Percentiles rank a stretch among this genome's conserved stretches.
These are phyloP conservation scores for Acleris cristana DNA, from an alignment of 2,888 invertebrate species.

Conservation along the genomic window DNA sequence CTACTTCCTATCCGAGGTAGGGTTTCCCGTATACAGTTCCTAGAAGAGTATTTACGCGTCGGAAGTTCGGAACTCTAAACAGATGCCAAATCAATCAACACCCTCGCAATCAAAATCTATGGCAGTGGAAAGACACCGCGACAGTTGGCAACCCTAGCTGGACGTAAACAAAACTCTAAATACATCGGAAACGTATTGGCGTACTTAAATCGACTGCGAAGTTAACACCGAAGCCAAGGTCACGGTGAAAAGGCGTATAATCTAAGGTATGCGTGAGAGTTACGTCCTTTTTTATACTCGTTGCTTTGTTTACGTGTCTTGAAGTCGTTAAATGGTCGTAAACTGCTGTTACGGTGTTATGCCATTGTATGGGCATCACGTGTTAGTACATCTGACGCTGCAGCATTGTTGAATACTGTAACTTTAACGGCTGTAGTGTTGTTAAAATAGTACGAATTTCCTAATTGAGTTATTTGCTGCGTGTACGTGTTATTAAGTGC, in stretches of 20 bases:
- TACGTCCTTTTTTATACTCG: not conserved
- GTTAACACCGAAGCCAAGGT: slow-evolving; percentile 5
- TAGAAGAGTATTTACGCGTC: too few relatives aligned
- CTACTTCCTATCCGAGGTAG: too few relatives aligned
- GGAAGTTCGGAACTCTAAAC: too few relatives aligned
- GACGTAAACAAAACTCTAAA: slow-evolving; percentile 8
- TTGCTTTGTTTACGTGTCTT: slow-evolving; percentile 13
- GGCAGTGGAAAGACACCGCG: not conserved
- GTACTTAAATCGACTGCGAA: slow-evolving; percentile 10
- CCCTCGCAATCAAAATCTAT: not conserved
- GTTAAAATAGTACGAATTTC: too few relatives aligned
- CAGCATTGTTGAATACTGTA: not conserved
- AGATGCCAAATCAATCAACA: not conserved
- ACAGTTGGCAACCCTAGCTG: not conserved
- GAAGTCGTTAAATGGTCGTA: slow-evolving; percentile 20
- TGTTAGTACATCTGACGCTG: slow-evolving; percentile 7
- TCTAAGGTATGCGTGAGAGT: not conserved
- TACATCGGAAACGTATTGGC: slow-evolving; percentile 7
- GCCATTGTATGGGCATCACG: slow-evolving; percentile 10
- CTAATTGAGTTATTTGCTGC: too few relatives aligned
- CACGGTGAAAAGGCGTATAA: slow-evolving; percentile 4
- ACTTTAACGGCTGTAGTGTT: too few relatives aligned
- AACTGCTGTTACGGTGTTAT: slow-evolving; percentile 5
- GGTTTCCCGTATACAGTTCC: too few relatives aligned
- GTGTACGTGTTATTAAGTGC: too few relatives aligned